Evolutionary conservation across 2,113 vertebrate genomes (phyloP).

Genomic region (Takifugu bimaculatus): DNA sequence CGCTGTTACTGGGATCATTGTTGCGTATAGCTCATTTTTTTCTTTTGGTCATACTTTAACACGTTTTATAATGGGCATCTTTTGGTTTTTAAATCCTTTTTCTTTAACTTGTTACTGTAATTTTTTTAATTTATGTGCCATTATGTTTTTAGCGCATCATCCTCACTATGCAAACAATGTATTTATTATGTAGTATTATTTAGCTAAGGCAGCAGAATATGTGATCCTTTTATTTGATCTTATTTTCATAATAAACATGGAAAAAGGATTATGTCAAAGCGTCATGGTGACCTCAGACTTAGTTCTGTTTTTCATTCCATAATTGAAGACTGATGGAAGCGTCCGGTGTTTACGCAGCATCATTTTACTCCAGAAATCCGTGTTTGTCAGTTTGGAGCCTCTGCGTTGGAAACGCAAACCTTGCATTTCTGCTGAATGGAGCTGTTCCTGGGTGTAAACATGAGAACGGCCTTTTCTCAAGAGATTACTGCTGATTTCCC

Average conservation of each 20-base stretch:
- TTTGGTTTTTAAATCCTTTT: slow-evolving; percentile 12
- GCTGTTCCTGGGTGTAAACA: too few relatives aligned
- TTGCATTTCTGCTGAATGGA: slow-evolving; percentile 31
- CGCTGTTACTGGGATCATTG: not conserved
- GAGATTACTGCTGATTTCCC: too few relatives aligned
- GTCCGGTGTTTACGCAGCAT: not conserved
- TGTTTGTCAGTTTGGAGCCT: too few relatives aligned
- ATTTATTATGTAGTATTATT: slow-evolving; percentile 83
- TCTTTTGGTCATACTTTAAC: slow-evolving; percentile 4
- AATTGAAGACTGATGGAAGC: not conserved
- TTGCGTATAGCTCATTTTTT: not conserved
- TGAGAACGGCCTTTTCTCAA: too few relatives aligned
- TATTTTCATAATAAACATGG: slow-evolving; percentile 17
- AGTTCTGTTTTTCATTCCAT: slow-evolving; percentile 22
- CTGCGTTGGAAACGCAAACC: slow-evolving; percentile 30
- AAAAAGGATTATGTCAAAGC: slow-evolving; percentile 31
- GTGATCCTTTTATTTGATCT: slow-evolving; percentile 16
- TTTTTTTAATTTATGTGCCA: slow-evolving; percentile 65
- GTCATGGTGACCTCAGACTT: slow-evolving; percentile 35
- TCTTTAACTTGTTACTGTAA: slow-evolving; percentile 56
- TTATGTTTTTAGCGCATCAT: slow-evolving; percentile 75
- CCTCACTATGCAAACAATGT: slow-evolving; percentile 89
- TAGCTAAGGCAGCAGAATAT: slow-evolving; percentile 54
- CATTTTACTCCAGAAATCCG: not conserved
- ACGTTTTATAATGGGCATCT: slow-evolving; percentile 8